Evolutionary conservation across 2,888 invertebrate genomes (phyloP).

Genomic region (Tiliacea citrago): DNA sequence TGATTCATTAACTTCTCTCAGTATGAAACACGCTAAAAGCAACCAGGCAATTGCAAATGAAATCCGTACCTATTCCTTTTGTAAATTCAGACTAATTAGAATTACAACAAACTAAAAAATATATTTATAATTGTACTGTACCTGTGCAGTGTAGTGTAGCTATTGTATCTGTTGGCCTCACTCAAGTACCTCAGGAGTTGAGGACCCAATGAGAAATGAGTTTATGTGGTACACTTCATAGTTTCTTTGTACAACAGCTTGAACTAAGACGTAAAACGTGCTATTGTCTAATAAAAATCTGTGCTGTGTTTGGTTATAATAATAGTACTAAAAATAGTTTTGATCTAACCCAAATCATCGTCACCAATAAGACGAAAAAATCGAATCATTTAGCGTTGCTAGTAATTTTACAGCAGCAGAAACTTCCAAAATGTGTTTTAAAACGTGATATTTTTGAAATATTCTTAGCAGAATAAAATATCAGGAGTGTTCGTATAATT

Average conservation of each 20-base stretch:
- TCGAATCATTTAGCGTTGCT: neutral
- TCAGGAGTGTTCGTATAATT: neutral
- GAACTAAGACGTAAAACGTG: neutral
- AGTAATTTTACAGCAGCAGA: neutral
- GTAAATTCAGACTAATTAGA: constrained; percentile 33
- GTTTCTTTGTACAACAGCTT: constrained; percentile 6
- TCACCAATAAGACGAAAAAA: too few species aligned
- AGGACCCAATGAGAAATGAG: constrained; percentile 41
- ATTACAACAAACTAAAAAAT: constrained; percentile 41
- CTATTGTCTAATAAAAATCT: neutral
- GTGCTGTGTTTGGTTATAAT: neutral
- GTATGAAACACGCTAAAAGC: constrained; percentile 10
- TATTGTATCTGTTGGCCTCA: constrained; percentile 27
- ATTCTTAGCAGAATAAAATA: neutral
- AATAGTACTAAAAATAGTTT: neutral
- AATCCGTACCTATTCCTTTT: constrained; percentile 31
- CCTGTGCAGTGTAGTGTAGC: constrained; percentile 28
- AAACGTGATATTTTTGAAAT: neutral
- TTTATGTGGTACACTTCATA: constrained; percentile 20
- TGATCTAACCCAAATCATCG: neutral
- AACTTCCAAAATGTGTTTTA: neutral
- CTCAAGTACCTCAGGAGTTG: constrained; percentile 29
- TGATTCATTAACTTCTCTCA: neutral
- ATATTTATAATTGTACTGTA: constrained; percentile 53
- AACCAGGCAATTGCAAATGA: constrained; percentile 16